phyloP scores from a whole-genome alignment of 2,113 vertebrate species.

The Barnardius zonarius region DNA sequence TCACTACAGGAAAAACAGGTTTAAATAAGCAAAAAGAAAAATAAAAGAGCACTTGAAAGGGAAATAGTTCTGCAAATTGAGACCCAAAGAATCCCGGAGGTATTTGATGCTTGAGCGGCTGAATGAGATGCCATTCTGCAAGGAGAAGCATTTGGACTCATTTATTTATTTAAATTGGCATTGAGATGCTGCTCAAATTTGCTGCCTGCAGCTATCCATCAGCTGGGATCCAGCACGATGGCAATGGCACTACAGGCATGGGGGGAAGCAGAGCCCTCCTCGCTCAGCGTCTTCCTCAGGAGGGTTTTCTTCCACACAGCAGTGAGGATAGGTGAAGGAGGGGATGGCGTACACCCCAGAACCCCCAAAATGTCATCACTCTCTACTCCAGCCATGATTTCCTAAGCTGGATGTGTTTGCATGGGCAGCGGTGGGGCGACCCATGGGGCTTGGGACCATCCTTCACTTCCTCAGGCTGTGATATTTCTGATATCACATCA shows the following conservation, averaged over 20 bases:
- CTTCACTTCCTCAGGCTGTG: neutral
- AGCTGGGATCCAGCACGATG: neutral
- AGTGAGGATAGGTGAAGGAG: accelerated
- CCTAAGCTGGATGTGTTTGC: neutral
- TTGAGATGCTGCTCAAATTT: neutral
- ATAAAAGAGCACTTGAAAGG: slow-evolving; percentile 29
- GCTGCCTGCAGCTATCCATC: slow-evolving; percentile 36
- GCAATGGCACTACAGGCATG: neutral
- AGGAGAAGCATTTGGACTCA: neutral
- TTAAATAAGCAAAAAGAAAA: slow-evolving; percentile 46
- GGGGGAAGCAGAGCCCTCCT: neutral
- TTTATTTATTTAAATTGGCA: slow-evolving; percentile 63
- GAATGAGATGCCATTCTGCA: slow-evolving; percentile 52
- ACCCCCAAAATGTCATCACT: neutral
- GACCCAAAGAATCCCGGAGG: slow-evolving; percentile 34
- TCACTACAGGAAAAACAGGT: slow-evolving; percentile 41
- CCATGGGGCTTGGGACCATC: neutral
- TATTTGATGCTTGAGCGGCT: slow-evolving; percentile 34
- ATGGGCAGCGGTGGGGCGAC: accelerated
- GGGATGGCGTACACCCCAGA: neutral
- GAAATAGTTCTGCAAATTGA: slow-evolving; percentile 53
- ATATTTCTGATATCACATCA: accelerated
- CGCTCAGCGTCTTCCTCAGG: accelerated
- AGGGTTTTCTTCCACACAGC: neutral
- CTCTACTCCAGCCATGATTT: neutral